Percentiles rank a stretch among this genome's conserved stretches.
These are phyloP conservation scores for Perizoma affinitatum DNA, from an alignment of 2,888 invertebrate species.

Conservation along the genomic window DNA sequence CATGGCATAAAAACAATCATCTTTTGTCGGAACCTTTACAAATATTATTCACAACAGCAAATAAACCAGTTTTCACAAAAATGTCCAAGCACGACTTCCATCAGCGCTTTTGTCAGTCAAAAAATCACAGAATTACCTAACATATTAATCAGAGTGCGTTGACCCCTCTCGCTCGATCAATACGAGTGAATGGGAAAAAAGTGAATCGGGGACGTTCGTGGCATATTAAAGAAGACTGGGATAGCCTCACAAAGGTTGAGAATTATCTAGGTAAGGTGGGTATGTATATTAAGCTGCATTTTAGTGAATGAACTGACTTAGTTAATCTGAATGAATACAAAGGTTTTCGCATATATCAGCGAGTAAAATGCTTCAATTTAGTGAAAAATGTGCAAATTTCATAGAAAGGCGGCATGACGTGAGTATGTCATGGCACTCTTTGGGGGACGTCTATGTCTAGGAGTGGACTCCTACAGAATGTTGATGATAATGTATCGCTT, in stretches of 20 bases:
- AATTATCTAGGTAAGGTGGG: too few species aligned
- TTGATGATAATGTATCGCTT: too few species aligned
- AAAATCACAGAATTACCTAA: slow-evolving; percentile 38
- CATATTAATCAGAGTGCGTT: slow-evolving; percentile 30
- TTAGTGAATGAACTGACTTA: too few species aligned
- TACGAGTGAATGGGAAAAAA: slow-evolving; percentile 31
- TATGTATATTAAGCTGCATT: too few species aligned
- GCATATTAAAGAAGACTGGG: slow-evolving; percentile 14
- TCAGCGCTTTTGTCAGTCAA: slow-evolving; percentile 30
- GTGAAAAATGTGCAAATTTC: too few species aligned
- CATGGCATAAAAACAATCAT: slow-evolving; percentile 6
- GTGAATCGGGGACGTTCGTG: slow-evolving; percentile 21
- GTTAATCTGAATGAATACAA: too few species aligned
- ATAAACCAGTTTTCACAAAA: slow-evolving; percentile 21
- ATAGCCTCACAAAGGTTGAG: background rate
- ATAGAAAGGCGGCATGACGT: too few species aligned
- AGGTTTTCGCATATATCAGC: too few species aligned
- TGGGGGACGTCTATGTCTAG: too few species aligned
- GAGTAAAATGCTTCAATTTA: too few species aligned
- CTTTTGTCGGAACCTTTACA: background rate
- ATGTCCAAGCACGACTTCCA: slow-evolving; percentile 32
- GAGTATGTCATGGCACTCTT: too few species aligned
- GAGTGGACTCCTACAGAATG: too few species aligned
- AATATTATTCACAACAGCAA: slow-evolving; percentile 11
- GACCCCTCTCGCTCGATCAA: slow-evolving; percentile 33